Evolutionary conservation across 2,888 invertebrate species (phyloP).

Genomic region (Arge pagana): DNA sequence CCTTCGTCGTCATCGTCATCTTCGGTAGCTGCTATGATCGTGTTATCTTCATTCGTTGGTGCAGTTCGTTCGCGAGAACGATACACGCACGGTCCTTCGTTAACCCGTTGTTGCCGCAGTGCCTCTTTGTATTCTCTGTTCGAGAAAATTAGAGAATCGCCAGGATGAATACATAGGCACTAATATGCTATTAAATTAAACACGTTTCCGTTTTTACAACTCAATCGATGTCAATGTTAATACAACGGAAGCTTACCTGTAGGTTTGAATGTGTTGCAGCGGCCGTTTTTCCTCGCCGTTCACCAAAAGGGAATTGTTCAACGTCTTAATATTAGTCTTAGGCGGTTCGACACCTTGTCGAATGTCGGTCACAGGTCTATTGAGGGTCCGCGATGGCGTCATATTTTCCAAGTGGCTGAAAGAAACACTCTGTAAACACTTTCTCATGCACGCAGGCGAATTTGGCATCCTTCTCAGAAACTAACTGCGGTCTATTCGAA

Average conservation of each 20-base stretch:
- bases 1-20: constrained; percentile 56
- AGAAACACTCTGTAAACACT: constrained; percentile 35
- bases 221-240: no score
- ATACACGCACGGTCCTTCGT: constrained; percentile 73
- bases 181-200: no score
- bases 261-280: constrained; percentile 74
- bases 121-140: constrained; percentile 91
- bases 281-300: constrained; percentile 72
- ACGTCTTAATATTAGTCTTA: constrained; percentile 41
- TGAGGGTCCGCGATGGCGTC: constrained; percentile 39
- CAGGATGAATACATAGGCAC: no score
- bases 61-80: constrained; percentile 68
- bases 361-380: no score
- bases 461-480: constrained; percentile 10
- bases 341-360: constrained; percentile 42
- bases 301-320: constrained; percentile 44
- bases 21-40: constrained; percentile 61
- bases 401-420: constrained; percentile 49
- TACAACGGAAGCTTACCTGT: no score
- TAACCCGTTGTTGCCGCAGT: constrained; percentile 80
- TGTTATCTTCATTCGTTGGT: constrained; percentile 61
- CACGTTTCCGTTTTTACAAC: no score
- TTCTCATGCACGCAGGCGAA: constrained; percentile 35
- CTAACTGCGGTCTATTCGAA: no score
- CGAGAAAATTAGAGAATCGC: no score